These are phyloP conservation scores for Crioceris asparagi DNA, from an alignment of 2,888 invertebrate genomes.

Conservation along the genomic window DNA sequence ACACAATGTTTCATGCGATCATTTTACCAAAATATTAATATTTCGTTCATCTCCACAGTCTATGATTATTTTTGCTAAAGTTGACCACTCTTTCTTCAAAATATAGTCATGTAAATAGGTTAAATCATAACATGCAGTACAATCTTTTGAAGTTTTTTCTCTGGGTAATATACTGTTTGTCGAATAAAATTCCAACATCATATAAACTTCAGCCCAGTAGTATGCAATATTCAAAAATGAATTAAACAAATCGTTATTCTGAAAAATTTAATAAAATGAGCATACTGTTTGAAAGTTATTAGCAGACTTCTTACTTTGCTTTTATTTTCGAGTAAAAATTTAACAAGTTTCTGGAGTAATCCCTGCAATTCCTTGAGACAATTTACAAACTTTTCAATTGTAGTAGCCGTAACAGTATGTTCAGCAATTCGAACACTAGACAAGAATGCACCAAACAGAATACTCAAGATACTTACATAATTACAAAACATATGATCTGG, in stretches of 20 bases:
- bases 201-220: conserved; percentile 33
- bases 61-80: conserved; percentile 33
- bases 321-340: too few species aligned
- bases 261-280: too few species aligned
- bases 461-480: conserved; percentile 29
- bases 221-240: conserved; percentile 32
- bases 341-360: conserved; percentile 30
- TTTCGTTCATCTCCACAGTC: conserved; percentile 36
- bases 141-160: too few species aligned
- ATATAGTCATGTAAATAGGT: conserved; percentile 34
- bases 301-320: too few species aligned
- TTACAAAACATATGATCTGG: conserved; percentile 20
- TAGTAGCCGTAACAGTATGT: conserved; percentile 26
- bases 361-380: conserved; percentile 29
- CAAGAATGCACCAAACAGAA: conserved; percentile 27
- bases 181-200: conserved; percentile 29
- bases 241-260: conserved; percentile 33
- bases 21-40: conserved; percentile 25
- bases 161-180: too few species aligned
- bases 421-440: conserved; percentile 31
- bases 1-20: neutral
- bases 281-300: too few species aligned
- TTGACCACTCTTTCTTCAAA: conserved; percentile 32
- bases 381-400: conserved; percentile 29
- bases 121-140: conserved; percentile 28